Evolutionary conservation across 37 sponge, comb jelly and placozoan genomes (phyloP).

Genomic region (Theonella swinhoei): DNA sequence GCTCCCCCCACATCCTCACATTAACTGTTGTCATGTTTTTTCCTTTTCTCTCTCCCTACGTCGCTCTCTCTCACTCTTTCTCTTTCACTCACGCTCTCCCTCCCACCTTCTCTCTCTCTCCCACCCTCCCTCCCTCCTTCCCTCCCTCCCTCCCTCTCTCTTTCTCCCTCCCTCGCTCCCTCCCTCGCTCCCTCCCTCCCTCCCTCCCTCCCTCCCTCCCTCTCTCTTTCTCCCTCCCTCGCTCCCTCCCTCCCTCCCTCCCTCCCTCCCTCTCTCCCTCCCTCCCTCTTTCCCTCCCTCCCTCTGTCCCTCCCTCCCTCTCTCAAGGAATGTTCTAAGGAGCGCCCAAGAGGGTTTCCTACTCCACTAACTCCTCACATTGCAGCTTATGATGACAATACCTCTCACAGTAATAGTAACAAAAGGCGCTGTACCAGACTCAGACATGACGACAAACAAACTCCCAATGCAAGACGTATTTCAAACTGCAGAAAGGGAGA

Average conservation of each 20-base stretch:
- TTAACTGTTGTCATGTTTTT: not conserved
- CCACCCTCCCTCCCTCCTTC: not conserved
- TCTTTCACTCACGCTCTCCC: not conserved
- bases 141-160: not conserved
- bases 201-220: not conserved
- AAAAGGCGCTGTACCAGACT: not conserved
- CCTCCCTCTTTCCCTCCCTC: not conserved
- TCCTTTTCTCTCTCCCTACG: not conserved
- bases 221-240: not conserved
- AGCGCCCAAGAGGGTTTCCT: not conserved
- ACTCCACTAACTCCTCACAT: not conserved
- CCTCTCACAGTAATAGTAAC: not conserved
- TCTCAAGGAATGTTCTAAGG: no score
- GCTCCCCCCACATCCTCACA: not conserved
- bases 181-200: not conserved
- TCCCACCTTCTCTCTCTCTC: not conserved
- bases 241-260: not conserved
- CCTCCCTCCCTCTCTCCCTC: not conserved
- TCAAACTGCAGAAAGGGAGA: not conserved
- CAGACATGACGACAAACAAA: not conserved
- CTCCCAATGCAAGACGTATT: not conserved
- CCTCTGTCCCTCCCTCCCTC: not conserved
- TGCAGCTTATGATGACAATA: not conserved
- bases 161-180: not conserved
- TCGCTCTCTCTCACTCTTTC: constrained; percentile 9